Evolutionary conservation across 2,888 invertebrate genomes (phyloP), one percentile per base, ranked within the genome.

Genomic region (Drosophila acutilabella): DNA sequence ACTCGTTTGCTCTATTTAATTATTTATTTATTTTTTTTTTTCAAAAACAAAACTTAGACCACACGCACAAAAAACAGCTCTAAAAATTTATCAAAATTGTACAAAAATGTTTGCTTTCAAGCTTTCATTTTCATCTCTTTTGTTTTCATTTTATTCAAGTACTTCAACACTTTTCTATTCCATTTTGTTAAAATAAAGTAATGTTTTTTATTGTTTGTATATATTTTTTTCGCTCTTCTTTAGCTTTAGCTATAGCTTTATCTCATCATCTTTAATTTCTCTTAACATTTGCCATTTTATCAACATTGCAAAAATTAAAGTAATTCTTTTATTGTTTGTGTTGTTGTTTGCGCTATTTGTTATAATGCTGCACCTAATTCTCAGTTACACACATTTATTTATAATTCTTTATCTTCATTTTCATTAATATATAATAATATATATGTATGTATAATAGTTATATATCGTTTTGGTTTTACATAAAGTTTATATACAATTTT

Each of bases 1-100:
- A 71, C 65, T 58, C 48, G 40, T 50, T 72, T 68, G 52, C 57
- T 70, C 18, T 61, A 60, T 53, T 56, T 33, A 36, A 13, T 36
- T 36, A 13, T 13, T 36, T 13, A 52, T 45, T 36, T 56, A 41
- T 30, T 23, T 13, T 36, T 13, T 56, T 45, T 36, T 56, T 45
- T 30, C 30, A 54, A 41, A 69, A 78, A 74, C 40, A 54, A 64
- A 72, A 74, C 54, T 48, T 65, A 66, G 68, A 78, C 73, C 72
- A 76, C 73, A 78, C 75, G 54, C 69, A 80, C 68, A 73, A 77
- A 83, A 76, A 74, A 81, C 71, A 74, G 75, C 73, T 88, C 81
- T 80, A 86, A 88, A 88, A 84, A 84, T 86, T 70, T 88, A 88
- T 89, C 75, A 88, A 88, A 89, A 89, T 72, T 78, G 75, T 86